These are phyloP conservation scores for Drosophila cardini DNA, from an alignment of 1,140 invertebrate genomes.

Conservation along the genomic window DNA sequence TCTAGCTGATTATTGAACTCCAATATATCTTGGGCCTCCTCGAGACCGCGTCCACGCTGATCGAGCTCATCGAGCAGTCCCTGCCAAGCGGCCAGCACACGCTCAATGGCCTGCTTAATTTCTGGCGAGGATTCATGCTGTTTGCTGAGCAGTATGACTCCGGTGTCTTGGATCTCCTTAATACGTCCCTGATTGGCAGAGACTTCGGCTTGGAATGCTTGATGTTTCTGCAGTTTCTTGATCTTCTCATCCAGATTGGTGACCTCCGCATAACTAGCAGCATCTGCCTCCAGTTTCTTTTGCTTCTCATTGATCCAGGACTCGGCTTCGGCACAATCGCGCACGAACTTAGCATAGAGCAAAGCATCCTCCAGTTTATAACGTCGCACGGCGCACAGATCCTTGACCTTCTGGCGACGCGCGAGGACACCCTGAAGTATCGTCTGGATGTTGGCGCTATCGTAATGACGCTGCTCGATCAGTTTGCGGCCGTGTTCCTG, in stretches of 20 bases:
- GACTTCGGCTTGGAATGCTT: conserved; percentile 98
- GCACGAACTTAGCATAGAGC: conserved; percentile 94
- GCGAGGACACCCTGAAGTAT: conserved; percentile 89
- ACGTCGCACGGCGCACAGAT: conserved; percentile 87
- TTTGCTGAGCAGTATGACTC: conserved; percentile 88
- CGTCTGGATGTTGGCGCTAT: conserved; percentile 92
- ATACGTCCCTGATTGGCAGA: conserved; percentile 95
- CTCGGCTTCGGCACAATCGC: conserved; percentile 95
- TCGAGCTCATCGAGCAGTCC: conserved; percentile 92
- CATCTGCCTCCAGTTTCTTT: conserved; percentile 93
- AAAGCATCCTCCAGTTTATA: conserved; percentile 91
- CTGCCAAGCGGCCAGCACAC: conserved; percentile 91
- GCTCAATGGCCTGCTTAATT: conserved; percentile 90
- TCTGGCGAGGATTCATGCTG: conserved; percentile 90
- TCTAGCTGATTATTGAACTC: conserved; percentile 98
- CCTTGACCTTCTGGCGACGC: conserved; percentile 89
- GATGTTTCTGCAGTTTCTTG: conserved; percentile 98
- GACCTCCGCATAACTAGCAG: conserved; percentile 88
- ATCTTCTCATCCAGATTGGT: conserved; percentile 94
- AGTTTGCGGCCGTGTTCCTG: conserved; percentile 95
- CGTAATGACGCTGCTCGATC: conserved; percentile 96
- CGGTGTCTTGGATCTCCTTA: conserved; percentile 91
- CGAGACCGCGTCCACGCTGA: conserved; percentile 93
- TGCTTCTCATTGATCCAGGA: conserved; percentile 97
- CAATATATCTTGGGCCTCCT: conserved; percentile 98